Evolutionary conservation across 2,113 vertebrate genomes (phyloP), one percentile per base, ranked within the genome.

Genomic region (Platysteira castanea): DNA sequence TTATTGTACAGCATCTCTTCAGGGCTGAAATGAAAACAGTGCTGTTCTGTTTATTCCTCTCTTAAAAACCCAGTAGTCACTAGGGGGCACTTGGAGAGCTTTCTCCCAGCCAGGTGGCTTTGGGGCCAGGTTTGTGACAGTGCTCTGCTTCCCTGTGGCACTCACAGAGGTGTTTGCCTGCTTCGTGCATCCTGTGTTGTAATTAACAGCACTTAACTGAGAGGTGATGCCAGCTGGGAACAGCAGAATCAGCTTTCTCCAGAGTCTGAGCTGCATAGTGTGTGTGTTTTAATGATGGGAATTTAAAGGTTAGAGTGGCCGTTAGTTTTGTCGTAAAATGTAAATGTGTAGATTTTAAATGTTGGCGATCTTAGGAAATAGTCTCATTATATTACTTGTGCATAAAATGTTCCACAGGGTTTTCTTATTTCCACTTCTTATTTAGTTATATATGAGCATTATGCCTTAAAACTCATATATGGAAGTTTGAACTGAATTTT

Each of bases 21-120:
- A 5, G 28, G 71, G 67, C 33, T 76, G 35, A 39, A 79, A 35
- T 39, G 14, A 24, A 20, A 87, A 14, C 21, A 5, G 10, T 21
- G 9, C 69, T 64, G 47, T 46, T 54, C 12, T 10, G 13, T 85
- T 46, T 70, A 33, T 77, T 64, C 24, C 33, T 70, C 18, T 52
- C 42, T 57, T 22, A 15, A 28, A 68, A 64, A 57, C 21, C 12
- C 10, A 11, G 11, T 15, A 6, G 92, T 93, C 93, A 69, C 96
- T 92, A 96, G 93, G 61, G 85, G 95, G 90, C 96, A 87, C 79
- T 78, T 87, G 16, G 47, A 24, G 83, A 84, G 41, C 56, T 86
- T 63, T 75, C 42, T 50, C 9, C 19, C 11, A 11, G 33, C 60
- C 35, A 7, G 35, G 42, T 89, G 67, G 30, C 64, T 84, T 35